These are phyloP conservation scores for Icerya purchasi DNA, from an alignment of 2,888 invertebrate species.

Conservation along the genomic window DNA sequence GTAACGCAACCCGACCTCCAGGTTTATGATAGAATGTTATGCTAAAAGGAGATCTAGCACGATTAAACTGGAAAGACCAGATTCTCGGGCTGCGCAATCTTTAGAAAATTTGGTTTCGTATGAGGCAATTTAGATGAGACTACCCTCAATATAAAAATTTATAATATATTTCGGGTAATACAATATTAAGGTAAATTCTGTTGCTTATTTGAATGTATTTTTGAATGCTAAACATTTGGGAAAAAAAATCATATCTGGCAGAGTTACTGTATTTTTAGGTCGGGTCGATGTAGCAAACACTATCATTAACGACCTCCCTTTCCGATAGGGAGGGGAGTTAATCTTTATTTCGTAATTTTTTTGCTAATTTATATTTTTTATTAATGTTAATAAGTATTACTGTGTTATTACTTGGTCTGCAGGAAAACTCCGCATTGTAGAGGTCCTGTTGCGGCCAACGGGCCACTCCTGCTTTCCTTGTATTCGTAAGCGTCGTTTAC, in stretches of 20 bases:
- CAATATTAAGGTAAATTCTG: too few relatives aligned
- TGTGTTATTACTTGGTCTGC: constrained; percentile 30
- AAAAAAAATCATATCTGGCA: neutral
- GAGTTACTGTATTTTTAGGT: neutral
- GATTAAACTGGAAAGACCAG: too few relatives aligned
- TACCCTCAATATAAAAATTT: too few relatives aligned
- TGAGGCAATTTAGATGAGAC: too few relatives aligned
- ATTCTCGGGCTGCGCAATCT: too few relatives aligned
- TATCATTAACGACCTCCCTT: neutral
- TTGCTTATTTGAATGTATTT: too few relatives aligned
- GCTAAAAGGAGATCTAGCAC: too few relatives aligned
- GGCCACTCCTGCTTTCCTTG: constrained; percentile 18
- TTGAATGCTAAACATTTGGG: neutral
- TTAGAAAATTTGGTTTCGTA: too few relatives aligned
- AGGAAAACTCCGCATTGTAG: constrained; percentile 37
- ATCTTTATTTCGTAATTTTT: neutral
- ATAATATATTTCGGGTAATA: too few relatives aligned
- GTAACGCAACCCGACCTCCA: too few relatives aligned
- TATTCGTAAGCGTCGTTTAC: constrained; percentile 18
- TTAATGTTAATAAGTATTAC: neutral
- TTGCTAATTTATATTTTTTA: neutral
- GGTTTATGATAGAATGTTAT: too few relatives aligned
- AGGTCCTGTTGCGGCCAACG: constrained; percentile 30
- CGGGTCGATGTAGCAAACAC: neutral
- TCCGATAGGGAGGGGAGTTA: neutral